Base-by-base conservation (phyloP, 2,888 invertebrate genomes). In the Orgyia antiqua region DNA sequence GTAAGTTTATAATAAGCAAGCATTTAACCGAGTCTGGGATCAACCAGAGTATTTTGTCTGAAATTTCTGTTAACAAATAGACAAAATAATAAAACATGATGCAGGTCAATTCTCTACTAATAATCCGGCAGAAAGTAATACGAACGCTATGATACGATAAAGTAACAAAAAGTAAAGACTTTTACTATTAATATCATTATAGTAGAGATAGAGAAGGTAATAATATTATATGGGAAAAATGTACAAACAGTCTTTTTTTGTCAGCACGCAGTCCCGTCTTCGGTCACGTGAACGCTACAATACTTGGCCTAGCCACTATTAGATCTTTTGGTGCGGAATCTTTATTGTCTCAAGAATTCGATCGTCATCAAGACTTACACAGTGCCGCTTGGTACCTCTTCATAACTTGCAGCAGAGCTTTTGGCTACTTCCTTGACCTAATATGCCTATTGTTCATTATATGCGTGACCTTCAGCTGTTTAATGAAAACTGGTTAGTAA, bases 241-340 rank as follows among this genome's bases (percentile, higher is more conserved):
- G n/a, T n/a, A n/a, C n/a, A n/a, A n/a, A n/a, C n/a, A n/a, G n/a
- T n/a, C n/a, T n/a, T n/a, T n/a, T n/a, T 15, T 6, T 6, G 6
- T 30, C 78, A 95, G 95, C 93, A 48, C 89, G 94, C 33, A 94
- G 94, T 58, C 96, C 96, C 1, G 92, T 96, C 0, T 95, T 94
- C 65, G 90, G 93, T 1, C 95, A 95, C 66, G 77, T 96, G 19
- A 93, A 91, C 58, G 92, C 94, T 5, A 92, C 93, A 0, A 82
- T 96, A 2, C 89, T 92, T 47, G 96, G 96, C 0, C 70, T 96
- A 11, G 90, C 93, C 1, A 94, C 95, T 0, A 93, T 96, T 25
- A 80, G 96, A 33, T 93, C 95, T 0, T 94, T 91, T 53, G 87
- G 89, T 1, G 92, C 92, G 0, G 90, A 94, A 66, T 57, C 83